Base-by-base conservation (phyloP, 2,113 vertebrate genomes). In the Ptyas mucosa region DNA sequence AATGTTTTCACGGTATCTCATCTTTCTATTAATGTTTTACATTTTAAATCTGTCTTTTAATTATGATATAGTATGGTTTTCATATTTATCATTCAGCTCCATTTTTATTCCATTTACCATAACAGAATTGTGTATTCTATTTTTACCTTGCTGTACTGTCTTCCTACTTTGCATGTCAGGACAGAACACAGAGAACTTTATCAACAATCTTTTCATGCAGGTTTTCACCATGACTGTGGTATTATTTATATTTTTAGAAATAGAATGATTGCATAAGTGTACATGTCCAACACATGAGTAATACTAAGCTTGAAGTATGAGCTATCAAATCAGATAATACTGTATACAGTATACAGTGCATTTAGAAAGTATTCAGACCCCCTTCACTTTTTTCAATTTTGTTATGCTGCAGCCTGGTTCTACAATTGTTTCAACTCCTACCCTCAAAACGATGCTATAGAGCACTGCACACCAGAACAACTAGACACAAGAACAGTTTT, bases 11-110 rank as follows among this genome's bases (percentile, higher is more conserved):
- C 49, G 51, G 34, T 57, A 87, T 43, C 90, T 53, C 57, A 24
- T 86, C 24, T 58, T 91, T 58, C 14, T 46, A 91, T 87, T 87
- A 87, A 51, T 20, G 57, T 86, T 91, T 61, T 54, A n/a, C 15
- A 58, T 55, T 91, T 86, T 58, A 58, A 58, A 91, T 58, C 26
- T 91, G 54, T 43, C 49, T 91, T 91, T 87, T 91, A 91, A 91
- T 91, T 91, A 87, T 91, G 54, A 87, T 87, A 58, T 87, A 58
- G 53, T 34, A 58, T 58, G 49, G 85, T 46, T 87, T 87, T 55
- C 39, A 51, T 29, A 39, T 39, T 46, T 43, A 49, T 55, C 24
- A 49, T 58, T 86, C 81, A 91, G 69, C 20, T 91, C 57, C 75
- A 91, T 87, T 57, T 91, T 29, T 91, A 20, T 86, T 85, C 18